Evolutionary conservation across 2,113 vertebrate species (phyloP), one percentile per base, ranked within the genome.

Genomic region (Microcebus tavaratra): DNA sequence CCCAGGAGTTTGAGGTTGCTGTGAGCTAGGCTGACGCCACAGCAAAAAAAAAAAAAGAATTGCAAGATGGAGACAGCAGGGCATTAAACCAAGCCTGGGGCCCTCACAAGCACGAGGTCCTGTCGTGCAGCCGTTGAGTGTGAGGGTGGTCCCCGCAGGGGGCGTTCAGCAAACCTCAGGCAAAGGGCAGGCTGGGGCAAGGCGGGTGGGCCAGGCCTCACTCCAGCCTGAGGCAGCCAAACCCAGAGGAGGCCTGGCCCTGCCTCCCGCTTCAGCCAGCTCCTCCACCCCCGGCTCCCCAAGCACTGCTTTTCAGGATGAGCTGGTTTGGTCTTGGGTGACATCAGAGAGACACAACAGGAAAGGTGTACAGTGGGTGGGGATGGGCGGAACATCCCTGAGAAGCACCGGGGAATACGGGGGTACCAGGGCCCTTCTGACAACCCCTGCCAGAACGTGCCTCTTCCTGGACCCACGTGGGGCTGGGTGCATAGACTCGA

Each of bases 311-410:
- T 82, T 80, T 94, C 96, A 84, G 55, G 97, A 87, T 8, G 34
- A 84, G 76, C 97, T 63, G 70, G 94, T 95, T 88, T 88, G 57
- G 29, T 27, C 15, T 63, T 73, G 48, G 34, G 29, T 90, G 86
- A 61, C 1, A 8, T 94, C 96, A 95, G 53, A 82, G 88, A 87
- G 70, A 78, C 12, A 11, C 34, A 63, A 50, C 72, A 70, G 21
- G 10, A 29, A 65, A 57, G 39, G 14, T 10, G 8, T 73, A 21
- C n/a, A 14, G 4, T 7, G 29, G 83, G 50, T 10, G 65, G 42
- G 42, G 34, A 83, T 11, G 29, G 5, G 48, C 42, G 39, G 91
- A 70, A 55, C 63, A 59, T 29, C 57, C 50, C 63, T 55, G 81
- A 67, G 67, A 59, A 90, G 78, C 82, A 36, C 18, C 11, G 1